A percentile compares a stretch with the other conserved stretches of the same genome.
Evolutionary conservation across 1,140 invertebrate species (phyloP).

Genomic region (Hyposmocoma kahamanoa): DNA sequence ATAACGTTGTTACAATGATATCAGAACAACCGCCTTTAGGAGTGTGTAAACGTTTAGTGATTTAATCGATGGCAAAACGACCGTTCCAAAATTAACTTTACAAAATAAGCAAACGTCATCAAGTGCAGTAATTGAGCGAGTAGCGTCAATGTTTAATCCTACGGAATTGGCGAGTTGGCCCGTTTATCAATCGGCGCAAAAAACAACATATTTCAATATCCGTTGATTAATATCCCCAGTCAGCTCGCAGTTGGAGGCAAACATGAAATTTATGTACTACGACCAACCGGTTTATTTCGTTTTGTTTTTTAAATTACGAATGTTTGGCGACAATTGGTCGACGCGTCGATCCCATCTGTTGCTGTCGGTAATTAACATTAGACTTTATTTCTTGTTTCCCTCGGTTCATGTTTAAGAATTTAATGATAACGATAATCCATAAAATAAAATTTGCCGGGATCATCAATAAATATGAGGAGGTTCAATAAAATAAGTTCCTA

Average conservation of each 20-base stretch:
- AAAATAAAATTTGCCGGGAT: too few relatives aligned
- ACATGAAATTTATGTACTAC: conserved; percentile 72
- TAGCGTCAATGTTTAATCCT: conserved; percentile 56
- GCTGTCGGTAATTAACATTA: conserved; percentile 58
- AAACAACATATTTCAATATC: conserved; percentile 74
- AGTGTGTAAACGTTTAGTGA: too few relatives aligned
- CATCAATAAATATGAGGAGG: too few relatives aligned
- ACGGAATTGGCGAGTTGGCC: conserved; percentile 24
- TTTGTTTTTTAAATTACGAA: conserved; percentile 72
- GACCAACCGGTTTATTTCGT: conserved; percentile 68
- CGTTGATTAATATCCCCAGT: conserved; percentile 72
- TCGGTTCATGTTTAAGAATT: too few relatives aligned
- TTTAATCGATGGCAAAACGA: too few relatives aligned
- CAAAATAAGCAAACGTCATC: too few relatives aligned
- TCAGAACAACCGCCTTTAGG: too few relatives aligned
- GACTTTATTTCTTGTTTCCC: too few relatives aligned
- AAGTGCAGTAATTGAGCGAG: conserved; percentile 58
- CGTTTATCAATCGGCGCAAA: conserved; percentile 69
- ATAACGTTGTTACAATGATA: too few relatives aligned
- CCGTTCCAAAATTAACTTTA: too few relatives aligned
- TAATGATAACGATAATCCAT: too few relatives aligned
- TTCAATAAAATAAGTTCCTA: too few relatives aligned
- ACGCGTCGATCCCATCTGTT: conserved; percentile 63
- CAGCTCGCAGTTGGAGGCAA: conserved; percentile 62
- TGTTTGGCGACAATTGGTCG: conserved; percentile 66